A percentile compares a stretch with the other conserved stretches of the same genome.
Evolutionary conservation across 2,797 vertebrate genomes (phyloP).

Genomic region (Phoebastria nigripes): DNA sequence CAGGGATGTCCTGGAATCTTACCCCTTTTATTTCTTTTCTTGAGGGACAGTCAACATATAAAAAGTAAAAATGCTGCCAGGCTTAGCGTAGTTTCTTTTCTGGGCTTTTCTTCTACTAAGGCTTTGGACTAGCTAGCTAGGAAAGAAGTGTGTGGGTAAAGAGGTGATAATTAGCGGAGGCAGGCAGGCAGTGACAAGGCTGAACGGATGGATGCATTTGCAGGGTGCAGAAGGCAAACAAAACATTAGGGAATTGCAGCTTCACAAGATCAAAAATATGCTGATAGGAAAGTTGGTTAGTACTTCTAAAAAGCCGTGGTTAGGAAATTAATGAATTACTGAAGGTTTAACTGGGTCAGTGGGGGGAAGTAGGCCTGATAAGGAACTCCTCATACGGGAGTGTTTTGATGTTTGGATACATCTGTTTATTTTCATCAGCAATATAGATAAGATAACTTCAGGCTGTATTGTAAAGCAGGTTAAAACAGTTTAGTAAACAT

Average conservation of each 20-base stretch:
- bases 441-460: conserved; percentile 45
- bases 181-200: not conserved
- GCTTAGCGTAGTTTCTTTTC: not conserved
- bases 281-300: not conserved
- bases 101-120: not conserved
- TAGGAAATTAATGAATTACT: conserved; percentile 8
- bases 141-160: not conserved
- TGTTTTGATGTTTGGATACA: not conserved
- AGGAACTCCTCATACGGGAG: not conserved
- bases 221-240: not conserved
- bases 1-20: not conserved
- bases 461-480: conserved; percentile 11
- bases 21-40: not conserved
- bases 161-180: not conserved
- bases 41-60: not conserved
- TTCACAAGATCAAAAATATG: not conserved
- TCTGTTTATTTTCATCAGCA: conserved; percentile 29
- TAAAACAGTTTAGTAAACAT: conserved; percentile 36
- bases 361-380: not conserved
- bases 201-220: not conserved
- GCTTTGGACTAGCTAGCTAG: not conserved
- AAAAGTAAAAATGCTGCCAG: not conserved
- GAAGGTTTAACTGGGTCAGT: conserved; percentile 9
- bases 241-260: not conserved
- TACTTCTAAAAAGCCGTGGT: not conserved